Base-by-base conservation (phyloP, 2,797 vertebrate genomes). In the Chlorospingus flavigularis region DNA sequence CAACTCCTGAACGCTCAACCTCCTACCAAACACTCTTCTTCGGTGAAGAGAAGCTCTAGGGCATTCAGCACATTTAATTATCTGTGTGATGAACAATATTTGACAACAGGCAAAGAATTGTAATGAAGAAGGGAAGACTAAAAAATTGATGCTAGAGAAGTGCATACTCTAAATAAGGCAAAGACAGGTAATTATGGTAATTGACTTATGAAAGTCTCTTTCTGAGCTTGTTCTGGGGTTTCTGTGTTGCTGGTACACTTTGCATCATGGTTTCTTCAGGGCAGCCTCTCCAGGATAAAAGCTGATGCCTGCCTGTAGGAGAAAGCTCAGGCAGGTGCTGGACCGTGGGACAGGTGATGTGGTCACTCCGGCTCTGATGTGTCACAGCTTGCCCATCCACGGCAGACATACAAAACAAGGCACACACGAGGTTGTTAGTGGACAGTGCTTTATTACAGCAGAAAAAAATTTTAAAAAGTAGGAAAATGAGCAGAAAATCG, bases 281-380 rank as follows among this genome's bases (percentile, higher is more conserved):
- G 11, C 15, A 48, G 7, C 26, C 53, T 30, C 42, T 50, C 19
- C 42, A 23, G 42, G 61, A 37, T 21, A 21, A 4, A 26, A 17
- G 26, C n/a, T 28, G 33, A 11, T 0, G 0, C 2, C 2, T 13
- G 16, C 4, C 2, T 0, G 1, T 20, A 9, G 35, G 13, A n/a
- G 45, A 23, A 54, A 83, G 13, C 42, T 33, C 26, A 17, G 3
- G 8, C 10, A 7, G 63, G 35, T 3, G 17, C 26, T 8, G 50
- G 33, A 4, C 30, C 0, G 0, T 0, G 3, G 35, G 24, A 30
- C 35, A 42, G 26, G 25, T 26, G 43, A 10, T 2, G 3, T 2
- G 53, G 50, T 25, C 28, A 24, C 45, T 42, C 11, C 1, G 1
- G 35, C 58, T 33, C 18, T 8, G 18, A 13, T 1, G 1, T 20